phyloP scores from a whole-genome alignment of 2,113 vertebrate genomes.

The Prionailurus viverrinus region DNA sequence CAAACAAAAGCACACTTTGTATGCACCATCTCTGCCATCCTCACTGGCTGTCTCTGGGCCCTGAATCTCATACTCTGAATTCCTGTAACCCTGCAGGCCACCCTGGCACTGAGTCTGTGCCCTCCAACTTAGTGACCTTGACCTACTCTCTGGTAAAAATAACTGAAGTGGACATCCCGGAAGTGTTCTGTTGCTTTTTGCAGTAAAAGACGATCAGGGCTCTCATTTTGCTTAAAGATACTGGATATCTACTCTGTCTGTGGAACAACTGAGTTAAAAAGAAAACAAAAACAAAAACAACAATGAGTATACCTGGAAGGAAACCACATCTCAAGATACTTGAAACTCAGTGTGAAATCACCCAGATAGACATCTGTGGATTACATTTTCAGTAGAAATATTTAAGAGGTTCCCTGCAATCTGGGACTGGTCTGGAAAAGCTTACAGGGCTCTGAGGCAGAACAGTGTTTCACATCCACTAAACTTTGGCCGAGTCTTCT shows the following conservation, averaged over 20 bases:
- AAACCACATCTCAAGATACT: conserved; percentile 74
- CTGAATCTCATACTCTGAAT: conserved; percentile 70
- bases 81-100: conserved; percentile 78
- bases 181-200: conserved; percentile 72
- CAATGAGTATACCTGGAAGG: conserved; percentile 66
- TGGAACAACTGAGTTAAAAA: conserved; percentile 47
- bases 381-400: conserved; percentile 57
- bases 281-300: neutral
- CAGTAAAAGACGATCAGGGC: conserved; percentile 64
- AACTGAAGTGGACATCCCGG: conserved; percentile 61
- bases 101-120: conserved; percentile 70
- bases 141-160: conserved; percentile 78
- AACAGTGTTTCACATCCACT: conserved; percentile 59
- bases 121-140: conserved; percentile 77
- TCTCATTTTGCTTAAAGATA: conserved; percentile 59
- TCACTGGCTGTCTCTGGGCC: conserved; percentile 76
- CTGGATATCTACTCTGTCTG: conserved; percentile 6
- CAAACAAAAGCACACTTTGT: conserved; percentile 89
- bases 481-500: conserved; percentile 76
- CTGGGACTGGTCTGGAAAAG: conserved; percentile 42
- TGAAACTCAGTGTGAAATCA: conserved; percentile 47
- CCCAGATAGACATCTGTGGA: conserved; percentile 54
- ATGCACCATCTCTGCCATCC: conserved; percentile 82
- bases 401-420: conserved; percentile 2
- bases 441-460: conserved; percentile 58